These are phyloP conservation scores for Girardinichthys multiradiatus DNA, from an alignment of 2,113 vertebrate genomes.

Conservation along the genomic window DNA sequence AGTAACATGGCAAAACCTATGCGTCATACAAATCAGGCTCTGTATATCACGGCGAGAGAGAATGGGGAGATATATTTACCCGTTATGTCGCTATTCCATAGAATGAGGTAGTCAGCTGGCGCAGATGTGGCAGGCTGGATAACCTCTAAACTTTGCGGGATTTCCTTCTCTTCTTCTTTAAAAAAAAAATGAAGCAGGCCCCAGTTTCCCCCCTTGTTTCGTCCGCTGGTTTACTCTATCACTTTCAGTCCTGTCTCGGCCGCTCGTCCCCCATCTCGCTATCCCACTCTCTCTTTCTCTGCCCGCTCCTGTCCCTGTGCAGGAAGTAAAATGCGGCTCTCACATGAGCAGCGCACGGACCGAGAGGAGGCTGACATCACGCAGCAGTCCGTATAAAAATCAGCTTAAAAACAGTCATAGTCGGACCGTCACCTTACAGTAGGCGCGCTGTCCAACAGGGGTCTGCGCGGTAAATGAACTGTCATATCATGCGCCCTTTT, in stretches of 20 bases:
- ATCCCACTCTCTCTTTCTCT: slow-evolving; percentile 59
- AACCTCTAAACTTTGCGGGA: slow-evolving; percentile 74
- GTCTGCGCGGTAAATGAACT: slow-evolving; percentile 18
- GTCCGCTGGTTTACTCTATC: slow-evolving; percentile 69
- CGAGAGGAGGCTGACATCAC: slow-evolving; percentile 79
- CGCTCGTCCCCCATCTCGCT: slow-evolving; percentile 63
- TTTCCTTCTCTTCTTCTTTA: background rate
- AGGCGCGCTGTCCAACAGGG: slow-evolving; percentile 29
- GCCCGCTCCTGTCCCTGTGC: slow-evolving; percentile 74
- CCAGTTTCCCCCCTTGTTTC: slow-evolving; percentile 50
- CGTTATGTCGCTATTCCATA: slow-evolving; percentile 74
- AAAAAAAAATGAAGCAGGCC: slow-evolving; percentile 48
- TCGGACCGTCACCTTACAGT: slow-evolving; percentile 34
- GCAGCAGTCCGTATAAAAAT: slow-evolving; percentile 69
- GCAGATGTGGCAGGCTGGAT: slow-evolving; percentile 54
- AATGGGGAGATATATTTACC: slow-evolving; percentile 71
- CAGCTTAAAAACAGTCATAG: slow-evolving; percentile 80
- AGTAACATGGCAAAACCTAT: slow-evolving; percentile 67
- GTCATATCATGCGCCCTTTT: slow-evolving; percentile 57
- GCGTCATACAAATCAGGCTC: slow-evolving; percentile 70
- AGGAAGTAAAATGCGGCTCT: slow-evolving; percentile 84
- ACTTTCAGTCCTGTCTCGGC: slow-evolving; percentile 54
- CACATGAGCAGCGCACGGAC: slow-evolving; percentile 76
- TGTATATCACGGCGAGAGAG: slow-evolving; percentile 45
- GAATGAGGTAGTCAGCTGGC: slow-evolving; percentile 56